Evolutionary conservation across 2,113 vertebrate genomes (phyloP), one percentile per base, ranked within the genome.

Genomic region (Aegotheles bennettii): DNA sequence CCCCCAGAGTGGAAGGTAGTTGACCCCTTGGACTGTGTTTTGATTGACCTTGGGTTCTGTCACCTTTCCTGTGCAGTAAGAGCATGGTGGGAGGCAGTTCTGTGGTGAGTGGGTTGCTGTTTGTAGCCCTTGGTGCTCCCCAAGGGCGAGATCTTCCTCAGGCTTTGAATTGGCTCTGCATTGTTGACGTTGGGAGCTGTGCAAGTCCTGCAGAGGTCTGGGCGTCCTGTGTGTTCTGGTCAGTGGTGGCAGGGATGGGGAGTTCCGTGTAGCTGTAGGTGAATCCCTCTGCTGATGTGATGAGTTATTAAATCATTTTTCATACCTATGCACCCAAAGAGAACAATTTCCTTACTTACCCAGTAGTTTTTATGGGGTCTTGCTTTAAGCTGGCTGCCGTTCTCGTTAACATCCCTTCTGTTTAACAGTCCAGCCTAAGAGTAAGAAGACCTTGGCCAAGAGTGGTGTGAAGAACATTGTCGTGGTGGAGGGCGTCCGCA

Each of bases 401-500:
- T 81, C 36, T 54, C 60, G 29, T 63, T 89, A 80, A 63, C 24
- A 25, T 75, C 68, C 2, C 84, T 97, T 89, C 42, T 97, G 28
- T 96, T 45, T 75, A 95, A 67, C 97, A 98, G 98, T 59, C 68
- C 98, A 99, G 94, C 97, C 98, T 57, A 99, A 99, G 96, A 99
- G 94, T 20, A 99, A 99, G 97, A 99, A 99, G 96, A 98, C 98
- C 2, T 97, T 99, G 90, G 89, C 98, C 84, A 99, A 98, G 82
- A 97, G 96, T 33, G 99, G 98, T 0, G 64, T 99, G 83, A 99
- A 98, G 98, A 99, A 99, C 75, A 95, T 99, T 0, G 99, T 99
- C 14, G 97, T 99, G 91, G 99, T 99, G 4, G 99, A 99, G 40
- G 99, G 99, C 1, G 99, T 99, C 57, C 98, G 99, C 50, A 99